Evolutionary conservation across 2,797 vertebrate species (phyloP), one percentile per base, ranked within the genome.

Genomic region (Lagorchestes hirsutus): DNA sequence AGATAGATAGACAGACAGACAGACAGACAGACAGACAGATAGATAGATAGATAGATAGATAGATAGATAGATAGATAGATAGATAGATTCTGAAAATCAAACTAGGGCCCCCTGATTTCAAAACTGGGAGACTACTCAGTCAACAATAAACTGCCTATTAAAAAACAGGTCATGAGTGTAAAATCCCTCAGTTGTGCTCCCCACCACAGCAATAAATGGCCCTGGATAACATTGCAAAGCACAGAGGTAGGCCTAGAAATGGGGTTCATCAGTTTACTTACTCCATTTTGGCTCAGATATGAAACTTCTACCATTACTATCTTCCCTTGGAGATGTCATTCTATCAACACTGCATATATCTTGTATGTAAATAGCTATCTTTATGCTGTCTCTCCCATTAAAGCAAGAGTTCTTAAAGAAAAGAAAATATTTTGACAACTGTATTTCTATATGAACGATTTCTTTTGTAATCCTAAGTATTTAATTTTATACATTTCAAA

Each of bases 121-220:
- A 40, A 52, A 27, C n/a, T 91, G 34, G 67, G 0, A 27, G 5
- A 12, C 46, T 16, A 12, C 54, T 57, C 13, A 8, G 82, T 54
- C 34, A 67, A 46, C 24, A 87, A 27, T 46, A 46, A 87, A 24
- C 24, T 1, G 31, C 4, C 22, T 10, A 16, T 46, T 56, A 18
- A 10, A 52, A 95, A n/a, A 27, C 24, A 4, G 29, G 5, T 24
- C 0, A 3, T 0, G 10, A 82, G 54, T 1, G 4, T 1, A 0
- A 3, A 0, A 3, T 55, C 58, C 9, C 54, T 67, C 9, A 13
- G 50, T 46, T n/a, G 16, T 59, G 12, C 40, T 96, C 82, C 46
- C 87, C 2, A 82, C 54, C 56, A 46, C 50, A 54, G 28, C 57
- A 93, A 4, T 40, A 40, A 55, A 58, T 54, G 1, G 9, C 40